Percentiles rank a stretch among this genome's conserved stretches.
phyloP scores from a whole-genome alignment of 1,140 invertebrate species.

The Ceratoteleas bidentatus region DNA sequence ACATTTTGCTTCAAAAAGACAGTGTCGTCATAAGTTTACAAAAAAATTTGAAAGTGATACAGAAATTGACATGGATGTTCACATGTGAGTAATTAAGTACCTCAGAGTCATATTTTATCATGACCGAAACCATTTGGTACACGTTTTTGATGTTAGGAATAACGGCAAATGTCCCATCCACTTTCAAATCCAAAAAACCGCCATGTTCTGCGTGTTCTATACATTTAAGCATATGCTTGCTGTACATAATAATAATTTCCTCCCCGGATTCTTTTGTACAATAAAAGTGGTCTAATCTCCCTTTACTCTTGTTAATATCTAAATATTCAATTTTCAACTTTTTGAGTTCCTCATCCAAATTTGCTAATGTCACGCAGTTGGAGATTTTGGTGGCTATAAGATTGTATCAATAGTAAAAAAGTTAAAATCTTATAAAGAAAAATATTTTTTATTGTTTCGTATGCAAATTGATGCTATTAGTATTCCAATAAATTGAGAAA shows the following conservation, averaged over 20 bases:
- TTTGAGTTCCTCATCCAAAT: not conserved
- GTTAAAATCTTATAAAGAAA: too few species aligned
- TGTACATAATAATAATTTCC: not conserved
- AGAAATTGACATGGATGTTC: too few species aligned
- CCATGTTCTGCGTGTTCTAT: not conserved
- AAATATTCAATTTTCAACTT: not conserved
- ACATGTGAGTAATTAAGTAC: not conserved
- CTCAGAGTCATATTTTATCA: constrained; percentile 2
- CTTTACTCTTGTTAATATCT: not conserved
- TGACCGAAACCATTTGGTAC: not conserved
- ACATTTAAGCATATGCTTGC: not conserved
- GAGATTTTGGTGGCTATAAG: not conserved
- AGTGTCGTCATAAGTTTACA: too few species aligned
- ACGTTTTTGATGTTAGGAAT: not conserved
- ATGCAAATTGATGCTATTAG: too few species aligned
- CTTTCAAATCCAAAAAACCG: not conserved
- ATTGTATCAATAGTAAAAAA: too few species aligned
- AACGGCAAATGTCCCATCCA: not conserved
- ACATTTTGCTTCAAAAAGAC: too few species aligned
- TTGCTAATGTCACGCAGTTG: not conserved
- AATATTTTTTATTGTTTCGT: too few species aligned
- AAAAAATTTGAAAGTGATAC: too few species aligned
- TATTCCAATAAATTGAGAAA: too few species aligned
- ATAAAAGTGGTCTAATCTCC: not conserved
- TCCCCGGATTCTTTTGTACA: not conserved